Percentiles rank a stretch among this genome's conserved stretches.
Evolutionary conservation across 2,113 vertebrate genomes (phyloP).

Genomic region (Orientallactaga bullata): DNA sequence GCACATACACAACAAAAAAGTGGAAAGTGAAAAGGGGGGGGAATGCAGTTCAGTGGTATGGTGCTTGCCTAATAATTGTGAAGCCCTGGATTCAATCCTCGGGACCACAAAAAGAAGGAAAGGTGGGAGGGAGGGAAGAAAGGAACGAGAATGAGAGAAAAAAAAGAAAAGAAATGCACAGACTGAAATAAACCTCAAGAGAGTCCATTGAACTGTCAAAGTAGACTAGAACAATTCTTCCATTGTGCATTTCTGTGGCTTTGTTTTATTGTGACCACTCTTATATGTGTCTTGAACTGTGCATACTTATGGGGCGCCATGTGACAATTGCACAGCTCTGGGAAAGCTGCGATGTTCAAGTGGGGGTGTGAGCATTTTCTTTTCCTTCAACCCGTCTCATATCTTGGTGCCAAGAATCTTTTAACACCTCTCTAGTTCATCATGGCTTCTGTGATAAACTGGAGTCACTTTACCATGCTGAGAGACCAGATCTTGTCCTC

Average conservation of each 20-base stretch:
- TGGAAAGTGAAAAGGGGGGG: background rate
- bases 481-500: background rate
- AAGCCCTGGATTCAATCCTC: background rate
- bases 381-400: too few relatives aligned
- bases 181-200: background rate
- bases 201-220: background rate
- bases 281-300: background rate
- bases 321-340: background rate
- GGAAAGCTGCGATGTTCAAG: fast-evolving
- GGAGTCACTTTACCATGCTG: background rate
- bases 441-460: too few relatives aligned
- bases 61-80: background rate
- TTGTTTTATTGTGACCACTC: background rate
- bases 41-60: background rate
- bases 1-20: too few relatives aligned
- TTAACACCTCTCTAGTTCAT: background rate
- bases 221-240: background rate
- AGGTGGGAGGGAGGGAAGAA: background rate
- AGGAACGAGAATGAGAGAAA: background rate
- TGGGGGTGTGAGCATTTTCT: fast-evolving
- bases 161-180: background rate
- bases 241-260: too few relatives aligned
- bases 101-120: background rate
- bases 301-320: background rate
- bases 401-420: background rate